Evolutionary conservation across 2,797 vertebrate genomes (phyloP).

Genomic region (Falco naumanni): DNA sequence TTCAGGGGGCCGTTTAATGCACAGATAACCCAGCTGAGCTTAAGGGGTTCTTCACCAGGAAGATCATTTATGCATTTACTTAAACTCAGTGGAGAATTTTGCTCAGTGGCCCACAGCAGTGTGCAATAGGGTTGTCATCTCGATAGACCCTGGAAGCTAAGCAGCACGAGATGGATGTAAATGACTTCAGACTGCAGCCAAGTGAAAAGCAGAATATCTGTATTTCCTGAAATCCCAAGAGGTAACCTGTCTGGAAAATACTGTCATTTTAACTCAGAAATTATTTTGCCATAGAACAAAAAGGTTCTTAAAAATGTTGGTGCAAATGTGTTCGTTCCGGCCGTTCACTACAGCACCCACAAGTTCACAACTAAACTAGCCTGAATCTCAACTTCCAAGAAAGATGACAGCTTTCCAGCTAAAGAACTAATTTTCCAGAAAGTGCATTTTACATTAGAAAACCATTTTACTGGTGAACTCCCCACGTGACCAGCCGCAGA

Average conservation of each 20-base stretch:
- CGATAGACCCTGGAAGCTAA: slow-evolving; percentile 28
- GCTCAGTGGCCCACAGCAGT: slow-evolving; percentile 36
- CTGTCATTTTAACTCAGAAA: neutral
- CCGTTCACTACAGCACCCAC: neutral
- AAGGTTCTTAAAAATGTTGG: neutral
- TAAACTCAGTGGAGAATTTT: slow-evolving; percentile 25
- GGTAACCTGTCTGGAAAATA: neutral
- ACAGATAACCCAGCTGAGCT: slow-evolving; percentile 44
- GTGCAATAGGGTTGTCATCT: slow-evolving; percentile 13
- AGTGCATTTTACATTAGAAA: neutral
- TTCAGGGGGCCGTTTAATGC: slow-evolving; percentile 15
- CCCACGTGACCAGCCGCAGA: neutral
- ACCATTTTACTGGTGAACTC: neutral
- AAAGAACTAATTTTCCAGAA: neutral
- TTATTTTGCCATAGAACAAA: neutral
- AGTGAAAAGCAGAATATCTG: neutral
- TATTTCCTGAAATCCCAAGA: neutral
- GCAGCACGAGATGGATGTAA: slow-evolving; percentile 26
- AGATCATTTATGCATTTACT: slow-evolving; percentile 47
- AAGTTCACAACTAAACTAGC: neutral
- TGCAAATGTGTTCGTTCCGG: neutral
- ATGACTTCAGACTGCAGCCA: neutral
- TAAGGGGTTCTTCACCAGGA: slow-evolving; percentile 29
- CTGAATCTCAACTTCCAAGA: neutral
- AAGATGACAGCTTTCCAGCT: neutral